Base-by-base conservation (phyloP, 2,797 vertebrate species). In the Artibeus jamaicensis region DNA sequence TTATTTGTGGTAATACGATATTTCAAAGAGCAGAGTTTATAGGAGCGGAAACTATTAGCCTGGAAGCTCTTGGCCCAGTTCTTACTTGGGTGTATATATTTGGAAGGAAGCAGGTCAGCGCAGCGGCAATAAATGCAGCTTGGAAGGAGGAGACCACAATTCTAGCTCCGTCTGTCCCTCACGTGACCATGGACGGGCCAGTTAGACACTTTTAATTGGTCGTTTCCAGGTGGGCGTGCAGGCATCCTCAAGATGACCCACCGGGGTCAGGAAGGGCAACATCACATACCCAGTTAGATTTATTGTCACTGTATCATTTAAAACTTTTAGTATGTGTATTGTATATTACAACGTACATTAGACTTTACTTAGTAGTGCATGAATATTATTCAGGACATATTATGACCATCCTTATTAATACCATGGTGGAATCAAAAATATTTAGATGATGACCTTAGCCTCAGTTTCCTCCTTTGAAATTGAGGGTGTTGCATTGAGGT, bases 1-100 rank as follows among this genome's bases (percentile, higher is more conserved):
- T 91, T 96, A 92, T 94, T 92, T 96, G 46, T 79, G 48, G 70
- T 53, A 74, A 59, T 65, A 76, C 73, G 53, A 62, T 46, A 95
- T 95, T 91, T 91, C 68, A 71, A 86, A 95, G 86, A 70, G 55
- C 46, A 76, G 68, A 53, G 39, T 91, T 95, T 37, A 57, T 19
- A 65, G 34, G 68, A 82, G 42, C 53, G 34, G 78, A 87, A 95
- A 73, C 37, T 37, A 57, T 77, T 88, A 81, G 68, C 39, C 39
- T 21, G 32, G n/a, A 26, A 46, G 9, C 70, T 77, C 24, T 77
- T 81, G 96, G 44, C 48, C 68, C 59, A 53, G 3, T 70, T 88
- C 48, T 92, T 81, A 34, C 39, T 55, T 24, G 39, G 57, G 42
- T 68, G 19, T n/a, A n/a, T 39, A n/a, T 29, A 42, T 76, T 48